Evolutionary conservation across 53 echinoderm and acorn worm genomes (phyloP).

Genomic region (Arbacia lixula): DNA sequence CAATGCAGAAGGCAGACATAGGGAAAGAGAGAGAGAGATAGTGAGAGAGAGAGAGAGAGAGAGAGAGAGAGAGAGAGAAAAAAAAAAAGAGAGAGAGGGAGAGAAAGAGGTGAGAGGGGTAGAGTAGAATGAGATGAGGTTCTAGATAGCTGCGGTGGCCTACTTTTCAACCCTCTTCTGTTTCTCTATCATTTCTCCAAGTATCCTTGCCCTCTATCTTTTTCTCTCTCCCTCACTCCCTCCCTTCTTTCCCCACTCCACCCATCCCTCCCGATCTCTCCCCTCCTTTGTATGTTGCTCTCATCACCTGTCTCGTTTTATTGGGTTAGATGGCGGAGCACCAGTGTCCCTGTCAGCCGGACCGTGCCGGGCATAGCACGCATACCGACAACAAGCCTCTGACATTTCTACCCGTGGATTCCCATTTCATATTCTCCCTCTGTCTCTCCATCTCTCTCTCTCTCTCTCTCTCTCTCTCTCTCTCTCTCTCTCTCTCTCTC

Average conservation of each 20-base stretch:
- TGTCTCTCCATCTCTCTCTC: not conserved
- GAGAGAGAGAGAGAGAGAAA: too few species aligned
- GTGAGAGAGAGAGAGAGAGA: too few species aligned
- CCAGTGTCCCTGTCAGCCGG: not conserved
- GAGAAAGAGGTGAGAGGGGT: too few species aligned
- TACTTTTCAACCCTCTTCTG: too few species aligned
- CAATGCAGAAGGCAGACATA: too few species aligned
- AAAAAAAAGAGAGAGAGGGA: too few species aligned
- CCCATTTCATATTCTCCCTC: not conserved
- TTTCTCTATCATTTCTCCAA: too few species aligned
- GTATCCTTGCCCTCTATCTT: not conserved
- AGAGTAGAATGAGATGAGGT: too few species aligned
- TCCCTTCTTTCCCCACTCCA: not conserved
- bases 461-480: not conserved
- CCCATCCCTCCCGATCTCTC: not conserved
- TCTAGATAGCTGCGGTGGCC: too few species aligned
- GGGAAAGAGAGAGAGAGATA: too few species aligned
- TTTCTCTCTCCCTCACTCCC: not conserved
- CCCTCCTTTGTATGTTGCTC: too few species aligned
- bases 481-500: not conserved
- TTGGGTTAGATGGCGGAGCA: slow-evolving; percentile 22
- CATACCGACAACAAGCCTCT: not conserved
- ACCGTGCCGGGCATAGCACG: not conserved
- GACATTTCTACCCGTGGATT: slow-evolving; percentile 1
- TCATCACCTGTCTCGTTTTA: slow-evolving; percentile 53